These are phyloP conservation scores for Lycodopsis pacificus DNA, from an alignment of 2,797 vertebrate genomes.

Conservation along the genomic window DNA sequence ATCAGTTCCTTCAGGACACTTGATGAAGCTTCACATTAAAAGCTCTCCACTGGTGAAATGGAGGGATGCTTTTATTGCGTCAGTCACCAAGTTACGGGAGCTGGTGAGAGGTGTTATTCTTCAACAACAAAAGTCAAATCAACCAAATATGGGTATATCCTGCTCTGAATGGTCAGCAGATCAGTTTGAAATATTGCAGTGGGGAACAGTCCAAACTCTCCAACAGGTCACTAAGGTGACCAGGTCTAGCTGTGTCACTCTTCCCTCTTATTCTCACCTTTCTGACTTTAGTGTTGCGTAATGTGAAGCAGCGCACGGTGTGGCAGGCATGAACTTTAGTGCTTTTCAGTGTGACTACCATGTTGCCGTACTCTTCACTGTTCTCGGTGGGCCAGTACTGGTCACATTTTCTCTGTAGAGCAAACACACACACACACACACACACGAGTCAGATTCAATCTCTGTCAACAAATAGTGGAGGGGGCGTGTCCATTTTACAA, in stretches of 20 bases:
- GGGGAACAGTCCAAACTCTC: background rate
- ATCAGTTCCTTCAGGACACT: background rate
- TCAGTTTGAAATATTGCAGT: background rate
- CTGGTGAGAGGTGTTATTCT: background rate
- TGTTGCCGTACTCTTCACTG: slow-evolving; percentile 92
- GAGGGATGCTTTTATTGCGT: background rate
- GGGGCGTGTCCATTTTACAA: too few species aligned
- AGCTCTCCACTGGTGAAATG: background rate
- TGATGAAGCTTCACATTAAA: background rate
- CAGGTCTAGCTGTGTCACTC: background rate
- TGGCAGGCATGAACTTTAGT: slow-evolving; percentile 93
- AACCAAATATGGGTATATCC: background rate
- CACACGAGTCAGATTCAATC: background rate
- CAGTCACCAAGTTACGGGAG: background rate
- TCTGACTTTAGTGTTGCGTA: slow-evolving; percentile 91
- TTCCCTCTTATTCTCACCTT: slow-evolving; percentile 82
- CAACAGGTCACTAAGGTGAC: background rate
- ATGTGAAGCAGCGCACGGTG: slow-evolving; percentile 89
- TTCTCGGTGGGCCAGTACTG: slow-evolving; percentile 96
- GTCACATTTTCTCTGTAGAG: slow-evolving; percentile 91
- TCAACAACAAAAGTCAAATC: background rate
- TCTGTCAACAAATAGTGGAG: background rate
- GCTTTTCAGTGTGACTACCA: slow-evolving; percentile 92
- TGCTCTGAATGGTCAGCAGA: too few species aligned
- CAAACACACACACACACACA: slow-evolving; percentile 1